These are phyloP conservation scores for Cinclus cinclus DNA, from an alignment of 2,113 vertebrate genomes.

Conservation along the genomic window DNA sequence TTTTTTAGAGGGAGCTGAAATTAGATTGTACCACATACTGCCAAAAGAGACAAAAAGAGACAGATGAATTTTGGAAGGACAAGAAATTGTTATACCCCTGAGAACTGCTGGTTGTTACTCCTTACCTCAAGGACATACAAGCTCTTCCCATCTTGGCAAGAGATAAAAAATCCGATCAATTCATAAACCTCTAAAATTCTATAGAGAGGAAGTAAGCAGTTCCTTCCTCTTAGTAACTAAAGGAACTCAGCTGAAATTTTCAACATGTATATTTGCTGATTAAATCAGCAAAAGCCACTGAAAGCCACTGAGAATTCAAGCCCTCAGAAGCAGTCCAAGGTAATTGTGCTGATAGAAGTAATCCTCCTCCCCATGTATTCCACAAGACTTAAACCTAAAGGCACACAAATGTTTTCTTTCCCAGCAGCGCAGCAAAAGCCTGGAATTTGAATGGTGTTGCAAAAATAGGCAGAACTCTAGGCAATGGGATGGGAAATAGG, in stretches of 20 bases:
- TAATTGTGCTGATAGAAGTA: not conserved
- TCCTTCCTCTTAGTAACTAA: not conserved
- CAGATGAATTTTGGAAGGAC: slow-evolving; percentile 8
- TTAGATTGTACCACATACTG: slow-evolving; percentile 13
- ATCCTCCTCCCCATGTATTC: not conserved
- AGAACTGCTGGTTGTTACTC: not conserved
- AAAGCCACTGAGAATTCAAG: not conserved
- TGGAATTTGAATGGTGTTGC: not conserved
- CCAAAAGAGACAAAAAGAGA: slow-evolving; percentile 35
- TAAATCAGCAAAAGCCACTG: not conserved
- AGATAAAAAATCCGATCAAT: not conserved
- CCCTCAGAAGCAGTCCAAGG: not conserved
- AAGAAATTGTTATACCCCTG: not conserved
- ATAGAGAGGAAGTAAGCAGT: not conserved
- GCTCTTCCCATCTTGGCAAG: not conserved
- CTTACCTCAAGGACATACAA: not conserved
- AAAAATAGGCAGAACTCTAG: not conserved
- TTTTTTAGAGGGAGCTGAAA: slow-evolving; percentile 31
- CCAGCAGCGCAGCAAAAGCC: not conserved
- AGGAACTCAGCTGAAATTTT: not conserved
- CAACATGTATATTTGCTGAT: not conserved
- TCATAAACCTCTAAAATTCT: not conserved
- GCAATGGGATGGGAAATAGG: not conserved
- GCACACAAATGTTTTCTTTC: not conserved
- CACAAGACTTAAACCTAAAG: not conserved